phyloP scores from a whole-genome alignment of 2,113 vertebrate species.

The Merops nubicus region DNA sequence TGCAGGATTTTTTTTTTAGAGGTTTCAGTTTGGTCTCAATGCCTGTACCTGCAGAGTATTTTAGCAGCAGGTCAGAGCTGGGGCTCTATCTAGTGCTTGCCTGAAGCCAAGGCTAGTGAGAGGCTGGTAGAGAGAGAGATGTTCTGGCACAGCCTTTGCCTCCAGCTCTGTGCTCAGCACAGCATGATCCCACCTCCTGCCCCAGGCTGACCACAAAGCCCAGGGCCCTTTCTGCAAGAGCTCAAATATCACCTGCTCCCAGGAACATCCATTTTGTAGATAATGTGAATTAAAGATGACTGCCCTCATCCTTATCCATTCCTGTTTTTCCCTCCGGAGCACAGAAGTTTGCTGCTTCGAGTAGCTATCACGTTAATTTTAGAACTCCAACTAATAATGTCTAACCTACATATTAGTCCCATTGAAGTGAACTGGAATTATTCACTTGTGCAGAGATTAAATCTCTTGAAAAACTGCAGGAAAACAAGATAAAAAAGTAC shows the following conservation, averaged over 20 bases:
- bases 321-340: not conserved
- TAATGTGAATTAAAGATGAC: not conserved
- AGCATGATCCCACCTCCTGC: not conserved
- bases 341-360: not conserved
- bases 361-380: not conserved
- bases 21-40: not conserved
- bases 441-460: not conserved
- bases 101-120: not conserved
- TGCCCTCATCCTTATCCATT: not conserved
- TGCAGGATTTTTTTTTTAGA: too few species aligned
- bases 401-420: not conserved
- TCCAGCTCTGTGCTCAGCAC: fast-evolving
- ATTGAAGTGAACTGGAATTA: not conserved
- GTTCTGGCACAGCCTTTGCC: fast-evolving
- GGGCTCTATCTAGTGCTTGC: not conserved
- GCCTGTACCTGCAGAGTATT: not conserved
- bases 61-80: not conserved
- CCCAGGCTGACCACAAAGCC: not conserved
- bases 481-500: not conserved
- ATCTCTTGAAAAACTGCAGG: not conserved
- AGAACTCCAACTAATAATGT: not conserved
- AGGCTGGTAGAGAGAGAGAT: not conserved
- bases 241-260: not conserved
- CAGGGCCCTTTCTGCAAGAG: not conserved
- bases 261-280: not conserved